Evolutionary conservation across 2,113 vertebrate species (phyloP).

Genomic region (Phodopus roborovskii): DNA sequence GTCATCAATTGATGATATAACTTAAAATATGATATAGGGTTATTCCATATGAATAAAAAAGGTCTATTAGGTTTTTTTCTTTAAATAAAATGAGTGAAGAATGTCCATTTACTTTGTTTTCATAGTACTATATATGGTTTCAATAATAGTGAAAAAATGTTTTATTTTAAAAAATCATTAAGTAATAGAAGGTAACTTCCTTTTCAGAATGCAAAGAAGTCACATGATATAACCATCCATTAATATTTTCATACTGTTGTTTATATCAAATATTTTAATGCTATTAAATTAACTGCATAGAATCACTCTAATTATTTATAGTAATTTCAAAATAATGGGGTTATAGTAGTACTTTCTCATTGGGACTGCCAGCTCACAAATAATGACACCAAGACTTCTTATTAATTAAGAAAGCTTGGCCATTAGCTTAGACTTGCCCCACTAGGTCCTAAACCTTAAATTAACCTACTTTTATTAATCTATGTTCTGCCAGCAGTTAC

Average conservation of each 20-base stretch:
- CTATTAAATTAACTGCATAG: neutral
- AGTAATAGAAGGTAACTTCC: neutral
- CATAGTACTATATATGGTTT: neutral
- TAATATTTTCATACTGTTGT: neutral
- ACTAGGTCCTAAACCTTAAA: no score
- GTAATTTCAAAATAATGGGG: neutral
- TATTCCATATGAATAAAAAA: neutral
- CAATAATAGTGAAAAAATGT: neutral
- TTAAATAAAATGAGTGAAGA: neutral
- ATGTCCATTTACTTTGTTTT: neutral
- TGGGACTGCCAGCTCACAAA: no score
- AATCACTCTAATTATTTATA: neutral
- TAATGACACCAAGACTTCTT: no score
- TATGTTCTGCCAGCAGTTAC: no score
- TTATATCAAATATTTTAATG: slow-evolving; percentile 30
- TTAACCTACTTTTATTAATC: no score
- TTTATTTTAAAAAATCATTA: slow-evolving; percentile 31
- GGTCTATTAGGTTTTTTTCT: neutral
- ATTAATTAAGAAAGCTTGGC: no score
- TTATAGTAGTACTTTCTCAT: no score
- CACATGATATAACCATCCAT: neutral
- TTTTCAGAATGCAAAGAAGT: neutral
- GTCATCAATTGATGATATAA: neutral
- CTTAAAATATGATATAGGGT: neutral
- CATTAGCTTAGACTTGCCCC: no score